These are phyloP conservation scores for Hirundo rustica DNA, from an alignment of 2,797 vertebrate genomes.

Conservation along the genomic window DNA sequence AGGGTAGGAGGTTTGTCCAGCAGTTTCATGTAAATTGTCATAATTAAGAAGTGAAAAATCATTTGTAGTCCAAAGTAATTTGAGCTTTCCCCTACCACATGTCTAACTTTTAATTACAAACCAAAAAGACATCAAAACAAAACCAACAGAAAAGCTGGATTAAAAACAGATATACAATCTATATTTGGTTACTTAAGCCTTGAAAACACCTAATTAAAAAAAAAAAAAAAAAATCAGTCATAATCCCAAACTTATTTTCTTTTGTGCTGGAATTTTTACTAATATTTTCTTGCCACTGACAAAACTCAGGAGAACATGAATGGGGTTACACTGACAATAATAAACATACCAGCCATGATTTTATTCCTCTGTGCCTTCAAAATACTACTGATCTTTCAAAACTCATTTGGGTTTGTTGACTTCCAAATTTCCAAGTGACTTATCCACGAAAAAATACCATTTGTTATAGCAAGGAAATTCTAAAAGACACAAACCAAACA, in stretches of 20 bases:
- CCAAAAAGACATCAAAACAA: background rate
- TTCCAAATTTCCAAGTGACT: background rate
- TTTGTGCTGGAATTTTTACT: background rate
- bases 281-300: background rate
- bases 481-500: background rate
- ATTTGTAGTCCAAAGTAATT: background rate
- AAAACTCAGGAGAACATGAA: background rate
- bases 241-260: background rate
- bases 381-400: background rate
- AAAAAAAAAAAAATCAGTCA: background rate
- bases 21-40: background rate
- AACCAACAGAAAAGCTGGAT: background rate
- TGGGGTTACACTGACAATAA: background rate
- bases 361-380: background rate
- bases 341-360: background rate
- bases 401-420: background rate
- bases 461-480: background rate
- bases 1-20: background rate
- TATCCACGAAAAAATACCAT: background rate
- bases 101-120: background rate
- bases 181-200: background rate
- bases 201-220: background rate
- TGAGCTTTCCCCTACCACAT: background rate
- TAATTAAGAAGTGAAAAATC: background rate
- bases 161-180: background rate